Evolutionary conservation across 2,888 invertebrate species (phyloP).

Genomic region (Cerceris ruficornis): DNA sequence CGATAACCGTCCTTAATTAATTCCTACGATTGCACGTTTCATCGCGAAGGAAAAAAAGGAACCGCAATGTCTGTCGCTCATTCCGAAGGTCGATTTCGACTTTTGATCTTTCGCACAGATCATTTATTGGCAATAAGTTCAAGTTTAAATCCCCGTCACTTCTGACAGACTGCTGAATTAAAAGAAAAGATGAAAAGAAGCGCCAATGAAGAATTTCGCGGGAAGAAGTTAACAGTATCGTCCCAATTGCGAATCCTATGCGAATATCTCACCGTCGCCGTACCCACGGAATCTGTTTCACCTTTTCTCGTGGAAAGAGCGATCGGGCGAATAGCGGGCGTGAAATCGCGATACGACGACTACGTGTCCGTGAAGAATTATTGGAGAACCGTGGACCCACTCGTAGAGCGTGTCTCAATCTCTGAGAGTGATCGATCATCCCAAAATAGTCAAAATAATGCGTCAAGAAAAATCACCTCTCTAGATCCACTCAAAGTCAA

Average conservation of each 20-base stretch:
- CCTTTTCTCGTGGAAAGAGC: constrained; percentile 50
- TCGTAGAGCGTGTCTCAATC: constrained; percentile 21
- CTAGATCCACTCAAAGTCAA: too few species aligned
- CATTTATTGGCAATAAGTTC: too few species aligned
- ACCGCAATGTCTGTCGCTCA: background rate
- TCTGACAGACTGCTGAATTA: too few species aligned
- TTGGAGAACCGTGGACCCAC: constrained; percentile 37
- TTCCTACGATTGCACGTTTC: constrained; percentile 12
- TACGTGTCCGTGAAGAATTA: constrained; percentile 57
- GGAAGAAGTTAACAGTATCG: constrained; percentile 66
- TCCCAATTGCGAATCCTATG: constrained; percentile 55
- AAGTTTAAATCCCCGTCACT: too few species aligned
- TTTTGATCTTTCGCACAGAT: background rate
- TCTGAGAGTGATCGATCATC: too few species aligned
- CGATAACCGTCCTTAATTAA: constrained; percentile 23
- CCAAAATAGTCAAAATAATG: too few species aligned
- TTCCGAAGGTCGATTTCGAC: constrained; percentile 16
- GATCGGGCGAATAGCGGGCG: constrained; percentile 65
- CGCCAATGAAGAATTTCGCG: constrained; percentile 31
- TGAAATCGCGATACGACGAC: constrained; percentile 71
- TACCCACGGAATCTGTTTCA: constrained; percentile 62
- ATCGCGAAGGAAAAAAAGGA: background rate
- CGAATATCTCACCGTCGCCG: constrained; percentile 52
- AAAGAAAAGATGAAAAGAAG: background rate
- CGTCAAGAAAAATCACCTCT: too few species aligned